phyloP scores from a whole-genome alignment of 2,113 vertebrate genomes.

The Malurus alboscapulatus region DNA sequence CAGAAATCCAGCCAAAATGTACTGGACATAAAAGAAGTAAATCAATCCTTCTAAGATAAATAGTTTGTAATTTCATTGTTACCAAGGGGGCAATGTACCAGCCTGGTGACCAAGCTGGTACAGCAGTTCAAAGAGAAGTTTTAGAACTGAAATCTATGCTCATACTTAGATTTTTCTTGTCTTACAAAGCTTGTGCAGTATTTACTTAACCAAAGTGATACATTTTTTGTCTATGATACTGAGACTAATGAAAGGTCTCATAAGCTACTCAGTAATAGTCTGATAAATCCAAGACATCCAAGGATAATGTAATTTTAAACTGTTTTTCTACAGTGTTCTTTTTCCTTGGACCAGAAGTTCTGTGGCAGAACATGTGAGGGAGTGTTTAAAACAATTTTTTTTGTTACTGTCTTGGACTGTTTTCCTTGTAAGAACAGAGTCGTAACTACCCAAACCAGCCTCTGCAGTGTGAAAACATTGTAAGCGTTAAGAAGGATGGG shows the following conservation, averaged over 20 bases:
- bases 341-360: constrained; percentile 14
- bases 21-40: constrained; percentile 31
- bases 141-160: neutral
- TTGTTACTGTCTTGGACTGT: constrained; percentile 26
- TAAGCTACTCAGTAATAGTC: constrained; percentile 9
- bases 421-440: constrained; percentile 22
- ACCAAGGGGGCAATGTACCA: neutral
- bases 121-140: neutral
- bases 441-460: neutral
- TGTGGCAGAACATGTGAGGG: constrained; percentile 38
- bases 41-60: constrained; percentile 42
- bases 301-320: constrained; percentile 54
- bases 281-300: constrained; percentile 51
- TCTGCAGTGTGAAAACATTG: neutral
- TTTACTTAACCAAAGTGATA: constrained; percentile 28
- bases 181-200: neutral
- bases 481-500: neutral
- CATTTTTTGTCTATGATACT: neutral
- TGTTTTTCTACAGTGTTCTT: constrained; percentile 48
- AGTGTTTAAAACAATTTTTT: constrained; percentile 14
- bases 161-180: neutral
- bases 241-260: constrained; percentile 21
- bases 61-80: constrained; percentile 50
- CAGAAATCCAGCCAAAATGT: constrained; percentile 54
- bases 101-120: neutral